phyloP scores from a whole-genome alignment of 2,113 vertebrate genomes.

The Anoura caudifer region DNA sequence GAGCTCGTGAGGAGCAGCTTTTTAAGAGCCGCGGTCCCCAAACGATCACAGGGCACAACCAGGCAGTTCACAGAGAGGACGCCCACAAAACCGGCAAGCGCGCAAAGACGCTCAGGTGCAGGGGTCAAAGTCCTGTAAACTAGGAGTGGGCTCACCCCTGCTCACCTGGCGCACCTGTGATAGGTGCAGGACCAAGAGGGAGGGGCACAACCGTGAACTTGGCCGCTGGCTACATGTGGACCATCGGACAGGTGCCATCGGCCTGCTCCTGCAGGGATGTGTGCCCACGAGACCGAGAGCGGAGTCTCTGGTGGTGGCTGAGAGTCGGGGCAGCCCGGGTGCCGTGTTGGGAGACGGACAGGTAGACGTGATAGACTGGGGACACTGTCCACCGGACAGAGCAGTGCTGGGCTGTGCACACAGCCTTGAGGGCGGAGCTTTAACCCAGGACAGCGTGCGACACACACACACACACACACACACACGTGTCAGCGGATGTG shows the following conservation, averaged over 20 bases:
- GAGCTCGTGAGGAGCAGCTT: background rate
- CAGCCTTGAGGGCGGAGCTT: background rate
- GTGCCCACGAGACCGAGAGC: background rate
- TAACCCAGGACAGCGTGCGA: rapidly evolving
- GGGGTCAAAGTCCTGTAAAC: rapidly evolving
- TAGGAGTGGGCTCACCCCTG: background rate
- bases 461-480: too few relatives aligned
- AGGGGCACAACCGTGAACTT: background rate
- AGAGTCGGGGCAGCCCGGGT: background rate
- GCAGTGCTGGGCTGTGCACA: rapidly evolving
- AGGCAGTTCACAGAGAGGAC: background rate
- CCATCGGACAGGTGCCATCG: background rate
- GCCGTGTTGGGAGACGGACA: background rate
- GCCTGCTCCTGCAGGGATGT: background rate
- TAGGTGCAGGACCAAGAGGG: background rate
- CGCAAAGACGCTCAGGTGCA: background rate
- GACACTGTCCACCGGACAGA: background rate
- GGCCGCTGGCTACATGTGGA: background rate
- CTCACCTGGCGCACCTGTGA: background rate
- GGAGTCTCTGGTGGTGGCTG: rapidly evolving
- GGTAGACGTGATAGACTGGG: too few relatives aligned
- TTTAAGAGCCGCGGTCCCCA: background rate
- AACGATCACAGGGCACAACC: too few relatives aligned
- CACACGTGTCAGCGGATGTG: rapidly evolving
- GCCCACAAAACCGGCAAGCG: background rate